A percentile compares a stretch with the other conserved stretches of the same genome.
phyloP scores from a whole-genome alignment of 2,888 invertebrate species.

The Cheilosia urbana region DNA sequence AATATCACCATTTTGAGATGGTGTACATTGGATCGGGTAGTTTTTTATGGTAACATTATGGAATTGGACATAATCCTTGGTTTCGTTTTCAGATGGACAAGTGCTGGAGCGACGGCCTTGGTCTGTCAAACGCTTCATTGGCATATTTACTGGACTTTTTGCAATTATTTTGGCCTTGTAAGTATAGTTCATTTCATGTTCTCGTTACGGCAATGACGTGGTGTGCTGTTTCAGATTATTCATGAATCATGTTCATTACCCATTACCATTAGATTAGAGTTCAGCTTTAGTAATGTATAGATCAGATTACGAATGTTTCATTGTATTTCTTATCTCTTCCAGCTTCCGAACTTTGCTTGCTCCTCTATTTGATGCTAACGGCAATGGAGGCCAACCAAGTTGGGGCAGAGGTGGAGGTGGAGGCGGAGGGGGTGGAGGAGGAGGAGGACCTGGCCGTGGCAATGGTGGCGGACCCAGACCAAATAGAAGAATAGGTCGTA shows the following conservation, averaged over 20 bases:
- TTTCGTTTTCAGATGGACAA: conserved; percentile 66
- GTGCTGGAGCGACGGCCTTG: conserved; percentile 72
- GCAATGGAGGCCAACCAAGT: conserved; percentile 9
- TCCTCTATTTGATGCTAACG: conserved; percentile 58
- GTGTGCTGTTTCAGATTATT: background rate
- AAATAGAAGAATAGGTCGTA: conserved; percentile 71
- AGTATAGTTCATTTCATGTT: conserved; percentile 16
- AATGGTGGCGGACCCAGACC: conserved; percentile 68
- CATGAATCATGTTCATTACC: background rate
- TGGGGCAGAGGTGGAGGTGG: conserved; percentile 52
- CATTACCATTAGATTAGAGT: too few species aligned
- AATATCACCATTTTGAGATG: conserved; percentile 64
- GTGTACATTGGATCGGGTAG: conserved; percentile 74
- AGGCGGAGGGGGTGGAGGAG: conserved; percentile 45
- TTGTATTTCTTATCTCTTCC: background rate
- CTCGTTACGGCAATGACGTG: background rate
- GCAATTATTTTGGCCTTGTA: conserved; percentile 69
- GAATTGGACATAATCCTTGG: background rate
- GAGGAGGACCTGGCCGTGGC: conserved; percentile 55
- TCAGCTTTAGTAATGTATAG: too few species aligned
- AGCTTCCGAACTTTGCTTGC: conserved; percentile 71
- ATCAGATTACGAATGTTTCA: background rate
- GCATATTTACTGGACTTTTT: conserved; percentile 65
- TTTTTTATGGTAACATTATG: background rate
- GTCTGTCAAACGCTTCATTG: conserved; percentile 66